These are phyloP conservation scores for Champsocephalus gunnari DNA, from an alignment of 2,797 vertebrate genomes.

Conservation along the genomic window DNA sequence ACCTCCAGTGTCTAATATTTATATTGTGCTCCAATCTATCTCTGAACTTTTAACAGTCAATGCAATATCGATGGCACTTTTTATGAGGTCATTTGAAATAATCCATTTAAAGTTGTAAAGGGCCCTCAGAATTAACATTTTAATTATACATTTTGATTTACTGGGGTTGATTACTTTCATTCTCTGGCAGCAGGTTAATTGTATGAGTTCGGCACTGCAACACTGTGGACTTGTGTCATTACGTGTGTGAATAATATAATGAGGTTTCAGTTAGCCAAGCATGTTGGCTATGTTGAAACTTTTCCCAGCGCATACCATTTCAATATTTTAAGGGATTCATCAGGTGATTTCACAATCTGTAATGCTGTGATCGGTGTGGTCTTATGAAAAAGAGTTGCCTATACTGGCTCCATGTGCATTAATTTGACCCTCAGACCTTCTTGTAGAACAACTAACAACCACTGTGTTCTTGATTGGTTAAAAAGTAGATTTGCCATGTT, in stretches of 20 bases:
- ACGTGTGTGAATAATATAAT: conserved; percentile 62
- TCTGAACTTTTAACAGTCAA: conserved; percentile 33
- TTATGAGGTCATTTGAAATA: conserved; percentile 74
- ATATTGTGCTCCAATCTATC: neutral
- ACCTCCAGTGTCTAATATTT: conserved; percentile 31
- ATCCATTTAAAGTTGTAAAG: conserved; percentile 66
- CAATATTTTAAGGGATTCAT: conserved; percentile 7
- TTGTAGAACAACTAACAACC: no score
- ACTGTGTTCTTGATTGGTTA: neutral
- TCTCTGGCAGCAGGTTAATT: conserved; percentile 80
- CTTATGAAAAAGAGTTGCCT: no score
- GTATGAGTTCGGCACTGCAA: conserved; percentile 66
- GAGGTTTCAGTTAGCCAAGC: conserved; percentile 42
- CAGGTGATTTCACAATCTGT: neutral
- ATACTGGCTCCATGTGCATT: no score
- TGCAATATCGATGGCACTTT: conserved; percentile 63
- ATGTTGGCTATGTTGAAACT: conserved; percentile 19
- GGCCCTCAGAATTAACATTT: conserved; percentile 77
- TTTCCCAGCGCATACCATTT: neutral
- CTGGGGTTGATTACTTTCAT: conserved; percentile 76
- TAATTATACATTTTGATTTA: conserved; percentile 79
- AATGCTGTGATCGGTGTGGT: neutral
- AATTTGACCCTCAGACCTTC: no score
- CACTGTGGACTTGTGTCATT: conserved; percentile 69
- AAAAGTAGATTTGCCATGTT: conserved; percentile 13